Base-by-base conservation (phyloP, 2,888 invertebrate species). In the Melanotus villosus region DNA sequence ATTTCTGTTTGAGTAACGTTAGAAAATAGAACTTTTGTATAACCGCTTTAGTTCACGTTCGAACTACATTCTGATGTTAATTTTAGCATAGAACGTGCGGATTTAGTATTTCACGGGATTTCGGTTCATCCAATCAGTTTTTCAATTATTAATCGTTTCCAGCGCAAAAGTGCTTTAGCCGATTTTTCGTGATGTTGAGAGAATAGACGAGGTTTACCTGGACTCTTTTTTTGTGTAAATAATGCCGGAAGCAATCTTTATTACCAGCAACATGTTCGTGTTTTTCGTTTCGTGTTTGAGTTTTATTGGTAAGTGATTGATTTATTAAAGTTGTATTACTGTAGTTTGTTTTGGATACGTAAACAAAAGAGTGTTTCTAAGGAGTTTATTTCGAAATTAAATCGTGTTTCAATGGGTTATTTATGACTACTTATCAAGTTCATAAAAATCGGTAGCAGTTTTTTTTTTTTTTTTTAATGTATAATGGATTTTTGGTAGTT, bases 21-120 rank as follows among this genome's bases (percentile, higher is more conserved):
- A 26, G 23, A 16, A 41, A 41, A 47, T 47, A 47, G 47, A 41
- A 12, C 41, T 12, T 16, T 41, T 41, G 41, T 18, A 2, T 1
- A 23, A n/a, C 43, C 4, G 12, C 16, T 7, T n/a, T 6, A n/a
- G 47, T n/a, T 2, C 14, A 2, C 4, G 21, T 5, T 1, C 3
- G 16, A 6, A 6, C 50, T n/a, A 5, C 26, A 2, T 32, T 23
- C 21, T 14, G 32, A 26, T 41, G 56, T 64, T 64, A 64, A 64
- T 64, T 64, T 56, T 43, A 56, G 54, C 54, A 5, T 9, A 50
- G 54, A 64, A 64, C 64, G 64, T 64, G 64, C 56, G 21, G 45
- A 56, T 54, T 56, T 64, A 45, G 56, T 56, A n/a, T 56, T 56
- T 21, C 54, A n/a, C 4, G 36, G 64, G 54, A 64, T 64, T 63